Conservation (phyloP, 2,888 invertebrate species). For the Agrochola lota region DNA sequence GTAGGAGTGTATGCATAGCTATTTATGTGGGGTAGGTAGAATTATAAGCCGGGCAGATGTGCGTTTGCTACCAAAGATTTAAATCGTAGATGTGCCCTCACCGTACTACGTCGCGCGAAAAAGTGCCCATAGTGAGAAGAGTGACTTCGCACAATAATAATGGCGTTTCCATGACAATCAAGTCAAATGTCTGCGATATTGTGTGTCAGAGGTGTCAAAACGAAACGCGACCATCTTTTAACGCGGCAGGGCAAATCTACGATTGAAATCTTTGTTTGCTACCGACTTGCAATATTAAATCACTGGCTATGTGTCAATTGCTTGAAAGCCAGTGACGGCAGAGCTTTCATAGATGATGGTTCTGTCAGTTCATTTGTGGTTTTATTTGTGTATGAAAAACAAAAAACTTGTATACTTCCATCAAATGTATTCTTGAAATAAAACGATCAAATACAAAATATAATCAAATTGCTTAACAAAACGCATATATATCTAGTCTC, state of each 20-base stretch:
- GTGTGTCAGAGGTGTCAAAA: too few species aligned
- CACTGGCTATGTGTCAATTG: neutral
- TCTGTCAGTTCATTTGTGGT: neutral
- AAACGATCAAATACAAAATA: conserved; percentile 65
- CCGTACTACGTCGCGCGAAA: too few species aligned
- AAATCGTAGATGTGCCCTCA: too few species aligned
- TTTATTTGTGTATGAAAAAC: neutral
- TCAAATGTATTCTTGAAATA: conserved; percentile 62
- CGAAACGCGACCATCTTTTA: too few species aligned
- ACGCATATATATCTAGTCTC: conserved; percentile 82
- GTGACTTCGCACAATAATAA: too few species aligned
- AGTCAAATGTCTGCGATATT: too few species aligned
- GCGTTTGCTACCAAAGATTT: too few species aligned
- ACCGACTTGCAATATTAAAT: neutral
- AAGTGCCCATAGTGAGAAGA: too few species aligned
- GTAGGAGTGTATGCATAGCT: too few species aligned
- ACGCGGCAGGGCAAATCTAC: too few species aligned
- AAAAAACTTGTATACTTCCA: neutral
- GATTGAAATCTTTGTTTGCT: too few species aligned
- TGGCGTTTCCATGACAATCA: too few species aligned
- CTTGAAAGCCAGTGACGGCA: neutral
- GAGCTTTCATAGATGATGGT: neutral
- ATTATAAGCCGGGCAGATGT: neutral
- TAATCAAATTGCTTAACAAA: conserved; percentile 81
- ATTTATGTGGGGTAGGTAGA: neutral